Percentiles rank a stretch among this genome's conserved stretches.
Conservation (phyloP, 2,113 vertebrate species). For the Lepus timidus region DNA sequence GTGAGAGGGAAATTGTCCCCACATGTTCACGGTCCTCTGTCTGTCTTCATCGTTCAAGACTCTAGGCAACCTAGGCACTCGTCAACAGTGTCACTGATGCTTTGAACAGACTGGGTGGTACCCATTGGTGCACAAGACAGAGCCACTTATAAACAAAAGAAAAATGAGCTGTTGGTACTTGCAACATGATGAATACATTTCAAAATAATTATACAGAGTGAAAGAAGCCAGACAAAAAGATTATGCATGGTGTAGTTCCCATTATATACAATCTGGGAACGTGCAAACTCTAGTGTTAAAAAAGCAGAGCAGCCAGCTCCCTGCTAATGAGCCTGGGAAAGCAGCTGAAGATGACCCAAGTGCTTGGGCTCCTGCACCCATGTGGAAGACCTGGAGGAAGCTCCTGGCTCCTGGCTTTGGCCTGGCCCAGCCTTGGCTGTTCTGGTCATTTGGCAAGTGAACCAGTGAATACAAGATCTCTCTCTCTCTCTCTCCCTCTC, state of each 20-base stretch:
- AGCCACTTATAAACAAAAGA: background rate
- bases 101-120: background rate
- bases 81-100: background rate
- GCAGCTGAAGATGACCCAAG: too few species aligned
- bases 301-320: background rate
- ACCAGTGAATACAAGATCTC: too few species aligned
- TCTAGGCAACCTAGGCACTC: background rate
- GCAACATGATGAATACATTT: background rate
- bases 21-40: slow-evolving; percentile 17
- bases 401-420: too few species aligned
- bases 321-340: too few species aligned
- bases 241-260: slow-evolving; percentile 22
- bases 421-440: too few species aligned
- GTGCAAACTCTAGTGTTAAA: background rate
- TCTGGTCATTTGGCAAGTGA: too few species aligned
- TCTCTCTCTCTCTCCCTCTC: too few species aligned
- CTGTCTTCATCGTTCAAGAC: background rate
- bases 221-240: slow-evolving; percentile 52
- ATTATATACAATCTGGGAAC: slow-evolving; percentile 50
- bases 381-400: too few species aligned
- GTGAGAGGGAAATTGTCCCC: slow-evolving; percentile 1
- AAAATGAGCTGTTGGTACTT: background rate
- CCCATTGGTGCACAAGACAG: background rate
- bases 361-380: too few species aligned
- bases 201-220: slow-evolving; percentile 61